These are phyloP conservation scores for Doris montereyensis DNA, from an alignment of 2,888 invertebrate species.

Conservation along the genomic window DNA sequence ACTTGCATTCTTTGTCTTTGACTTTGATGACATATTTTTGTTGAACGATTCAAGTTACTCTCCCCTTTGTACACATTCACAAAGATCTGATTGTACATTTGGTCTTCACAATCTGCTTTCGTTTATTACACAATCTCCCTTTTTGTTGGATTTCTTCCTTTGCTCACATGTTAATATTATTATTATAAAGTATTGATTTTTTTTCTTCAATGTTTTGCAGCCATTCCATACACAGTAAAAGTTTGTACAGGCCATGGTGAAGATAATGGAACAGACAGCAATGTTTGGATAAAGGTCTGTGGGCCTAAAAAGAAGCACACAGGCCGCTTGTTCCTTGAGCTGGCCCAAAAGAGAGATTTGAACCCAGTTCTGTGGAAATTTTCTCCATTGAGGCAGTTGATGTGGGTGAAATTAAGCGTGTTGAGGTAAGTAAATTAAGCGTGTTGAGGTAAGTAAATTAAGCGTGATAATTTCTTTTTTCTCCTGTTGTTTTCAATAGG, in stretches of 20 bases:
- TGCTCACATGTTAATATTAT: too few relatives aligned
- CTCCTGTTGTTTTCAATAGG: too few relatives aligned
- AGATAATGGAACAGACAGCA: constrained; percentile 69
- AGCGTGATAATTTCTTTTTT: constrained; percentile 68
- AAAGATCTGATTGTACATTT: too few relatives aligned
- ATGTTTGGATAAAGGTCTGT: constrained; percentile 68
- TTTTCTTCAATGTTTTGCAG: constrained; percentile 50
- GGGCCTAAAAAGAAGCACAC: constrained; percentile 65
- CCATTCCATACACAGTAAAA: constrained; percentile 70
- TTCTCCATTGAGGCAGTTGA: constrained; percentile 72
- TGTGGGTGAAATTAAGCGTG: constrained; percentile 67
- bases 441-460: constrained; percentile 64
- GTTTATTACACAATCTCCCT: too few relatives aligned
- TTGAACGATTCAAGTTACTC: too few relatives aligned
- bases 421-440: constrained; percentile 63
- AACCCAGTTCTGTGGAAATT: constrained; percentile 68
- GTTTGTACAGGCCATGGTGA: constrained; percentile 69
- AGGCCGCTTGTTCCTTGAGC: constrained; percentile 65
- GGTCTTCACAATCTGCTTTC: too few relatives aligned
- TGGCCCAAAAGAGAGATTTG: constrained; percentile 67
- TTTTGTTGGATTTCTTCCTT: too few relatives aligned
- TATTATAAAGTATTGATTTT: not conserved
- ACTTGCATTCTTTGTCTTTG: too few relatives aligned
- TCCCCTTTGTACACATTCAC: too few relatives aligned
- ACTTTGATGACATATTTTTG: too few relatives aligned